Evolutionary conservation across 2,113 vertebrate genomes (phyloP).

Genomic region (Phyllostomus discolor): DNA sequence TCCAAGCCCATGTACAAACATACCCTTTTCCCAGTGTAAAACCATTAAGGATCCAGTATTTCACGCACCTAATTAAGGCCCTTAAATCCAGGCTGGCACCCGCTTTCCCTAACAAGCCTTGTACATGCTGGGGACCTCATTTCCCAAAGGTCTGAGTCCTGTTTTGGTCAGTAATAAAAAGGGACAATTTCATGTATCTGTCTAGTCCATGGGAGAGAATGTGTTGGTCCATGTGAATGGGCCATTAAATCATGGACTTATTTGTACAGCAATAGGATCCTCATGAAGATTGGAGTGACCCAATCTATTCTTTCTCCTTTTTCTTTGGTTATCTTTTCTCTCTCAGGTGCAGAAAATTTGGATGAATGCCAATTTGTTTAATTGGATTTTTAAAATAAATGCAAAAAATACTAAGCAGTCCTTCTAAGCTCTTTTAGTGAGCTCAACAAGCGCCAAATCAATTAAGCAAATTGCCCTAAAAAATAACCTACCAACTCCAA

Average conservation of each 20-base stretch:
- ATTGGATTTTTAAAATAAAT: constrained; percentile 54
- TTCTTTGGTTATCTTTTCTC: constrained; percentile 38
- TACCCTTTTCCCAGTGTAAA: neutral
- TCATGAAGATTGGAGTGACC: constrained; percentile 19
- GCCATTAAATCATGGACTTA: neutral
- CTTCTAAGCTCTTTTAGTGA: constrained; percentile 33
- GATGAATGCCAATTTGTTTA: constrained; percentile 49
- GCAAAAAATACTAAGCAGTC: constrained; percentile 26
- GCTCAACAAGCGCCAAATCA: constrained; percentile 46
- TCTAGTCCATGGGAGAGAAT: neutral
- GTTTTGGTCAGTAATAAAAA: neutral
- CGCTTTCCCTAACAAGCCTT: neutral
- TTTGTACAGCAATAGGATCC: constrained; percentile 1
- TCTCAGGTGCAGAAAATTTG: constrained; percentile 30
- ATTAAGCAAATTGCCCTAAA: constrained; percentile 64
- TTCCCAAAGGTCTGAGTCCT: neutral
- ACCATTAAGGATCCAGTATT: neutral
- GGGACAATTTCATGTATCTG: neutral
- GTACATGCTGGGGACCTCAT: neutral
- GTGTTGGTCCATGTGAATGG: neutral
- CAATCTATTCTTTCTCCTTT: constrained; percentile 43
- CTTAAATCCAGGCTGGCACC: neutral
- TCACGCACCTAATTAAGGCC: neutral
- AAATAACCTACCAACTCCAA: constrained; percentile 29
- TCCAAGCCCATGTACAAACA: neutral